phyloP scores from a whole-genome alignment of 2,797 vertebrate genomes.

The Mus minutoides region DNA sequence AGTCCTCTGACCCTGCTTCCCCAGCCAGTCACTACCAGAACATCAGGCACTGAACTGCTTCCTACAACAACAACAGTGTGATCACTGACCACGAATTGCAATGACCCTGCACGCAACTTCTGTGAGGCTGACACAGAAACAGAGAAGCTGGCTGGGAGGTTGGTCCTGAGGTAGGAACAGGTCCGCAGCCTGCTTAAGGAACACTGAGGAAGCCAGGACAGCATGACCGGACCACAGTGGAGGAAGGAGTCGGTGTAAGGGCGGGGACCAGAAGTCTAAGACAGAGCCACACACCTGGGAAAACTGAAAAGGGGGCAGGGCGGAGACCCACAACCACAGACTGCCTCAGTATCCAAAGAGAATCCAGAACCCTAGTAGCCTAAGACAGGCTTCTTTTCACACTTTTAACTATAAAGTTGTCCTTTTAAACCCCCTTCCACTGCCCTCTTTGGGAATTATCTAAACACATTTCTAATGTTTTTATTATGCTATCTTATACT shows the following conservation, averaged over 20 bases:
- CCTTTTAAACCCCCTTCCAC: not conserved
- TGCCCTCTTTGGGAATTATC: not conserved
- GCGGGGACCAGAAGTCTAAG: not conserved
- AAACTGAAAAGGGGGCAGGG: not conserved
- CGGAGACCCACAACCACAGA: not conserved
- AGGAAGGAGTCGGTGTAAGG: not conserved
- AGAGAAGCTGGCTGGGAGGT: not conserved
- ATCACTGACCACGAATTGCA: not conserved
- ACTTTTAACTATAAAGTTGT: not conserved
- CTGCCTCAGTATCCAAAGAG: not conserved
- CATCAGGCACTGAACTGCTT: too few relatives aligned
- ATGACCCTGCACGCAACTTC: rapidly evolving
- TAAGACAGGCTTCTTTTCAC: not conserved
- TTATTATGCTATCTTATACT: not conserved
- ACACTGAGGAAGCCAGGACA: not conserved
- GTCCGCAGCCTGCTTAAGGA: not conserved
- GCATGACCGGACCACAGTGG: not conserved
- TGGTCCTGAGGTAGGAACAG: not conserved
- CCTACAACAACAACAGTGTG: too few relatives aligned
- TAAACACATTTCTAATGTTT: not conserved
- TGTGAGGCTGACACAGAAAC: not conserved
- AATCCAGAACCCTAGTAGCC: not conserved
- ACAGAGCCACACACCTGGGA: not conserved
- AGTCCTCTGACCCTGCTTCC: conserved; percentile 89
- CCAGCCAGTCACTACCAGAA: conserved; percentile 89